Evolutionary conservation across 2,797 vertebrate species (phyloP), one percentile per base, ranked within the genome.

Genomic region (Lepilemur septentrionalis): DNA sequence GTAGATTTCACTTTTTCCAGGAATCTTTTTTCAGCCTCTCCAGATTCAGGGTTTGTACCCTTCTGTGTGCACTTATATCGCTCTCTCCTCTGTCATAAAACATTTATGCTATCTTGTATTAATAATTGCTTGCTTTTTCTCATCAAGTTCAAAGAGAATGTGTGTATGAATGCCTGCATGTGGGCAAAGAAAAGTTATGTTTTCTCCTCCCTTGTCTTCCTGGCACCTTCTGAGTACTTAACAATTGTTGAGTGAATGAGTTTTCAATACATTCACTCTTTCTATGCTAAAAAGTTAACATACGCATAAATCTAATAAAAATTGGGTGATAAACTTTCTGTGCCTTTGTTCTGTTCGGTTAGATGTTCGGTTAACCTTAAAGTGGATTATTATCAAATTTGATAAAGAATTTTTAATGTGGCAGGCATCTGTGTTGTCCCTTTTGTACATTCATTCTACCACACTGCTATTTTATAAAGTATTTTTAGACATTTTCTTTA

Each of bases 351-450:
- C 35, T 91, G 20, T 88, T 94, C 32, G 13, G 22, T 75, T 88
- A 92, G 38, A 38, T 94, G 20, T 90, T 4, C n/a, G 75, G 28
- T 95, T 96, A 57, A 76, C 25, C n/a, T 87, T 89, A 81, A 89
- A 93, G 43, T 46, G 11, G 4, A 14, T 88, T 88, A 55, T 67
- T 81, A 82, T n/a, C 13, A 78, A 80, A 17, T 91, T 84, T 38
- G 5, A n/a, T 86, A 76, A 55, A 86, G 81, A 59, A 50, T 57
- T 89, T 87, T 32, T 43, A 63, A 76, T 82, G 46, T 61, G 35
- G 65, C 35, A 63, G 28, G 4, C 30, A 90, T 94, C n/a, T 69
- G 0, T 80, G 30, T 48, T 84, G 3, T 73, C 2, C 12, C 8
- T 96, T 55, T 93, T 82, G 30, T 93, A 72, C 46, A 48, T 82